phyloP scores from a whole-genome alignment of 1,140 invertebrate species.

The Trichoplusia ni region DNA sequence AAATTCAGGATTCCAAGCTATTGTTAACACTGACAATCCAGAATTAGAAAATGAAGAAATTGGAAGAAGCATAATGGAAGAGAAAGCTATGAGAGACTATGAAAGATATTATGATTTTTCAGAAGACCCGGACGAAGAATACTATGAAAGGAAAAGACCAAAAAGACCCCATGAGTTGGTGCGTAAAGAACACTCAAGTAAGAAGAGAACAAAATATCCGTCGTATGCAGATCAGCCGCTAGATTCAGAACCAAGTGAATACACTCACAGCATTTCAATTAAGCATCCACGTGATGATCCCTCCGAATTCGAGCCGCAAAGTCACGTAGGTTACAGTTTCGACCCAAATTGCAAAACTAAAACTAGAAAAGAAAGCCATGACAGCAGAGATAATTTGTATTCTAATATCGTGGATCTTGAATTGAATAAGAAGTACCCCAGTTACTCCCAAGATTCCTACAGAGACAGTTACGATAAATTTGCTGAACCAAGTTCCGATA shows the following conservation, averaged over 20 bases:
- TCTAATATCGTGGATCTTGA: slow-evolving; percentile 54
- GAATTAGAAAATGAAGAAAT: slow-evolving; percentile 20
- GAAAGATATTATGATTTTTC: slow-evolving; percentile 62
- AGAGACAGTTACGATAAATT: slow-evolving; percentile 63
- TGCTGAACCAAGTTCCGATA: slow-evolving; percentile 53
- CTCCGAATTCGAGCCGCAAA: slow-evolving; percentile 52
- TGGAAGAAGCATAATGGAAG: slow-evolving; percentile 51
- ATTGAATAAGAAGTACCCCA: slow-evolving; percentile 61
- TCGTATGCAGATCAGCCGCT: slow-evolving; percentile 19
- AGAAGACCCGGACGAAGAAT: slow-evolving; percentile 60
- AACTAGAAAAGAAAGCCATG: slow-evolving; percentile 55
- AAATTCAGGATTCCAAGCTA: slow-evolving; percentile 66
- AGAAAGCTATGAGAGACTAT: slow-evolving; percentile 67
- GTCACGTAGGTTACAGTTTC: slow-evolving; percentile 60
- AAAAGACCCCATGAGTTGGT: slow-evolving; percentile 49
- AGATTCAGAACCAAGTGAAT: slow-evolving; percentile 68
- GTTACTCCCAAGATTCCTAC: slow-evolving; percentile 44
- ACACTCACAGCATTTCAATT: slow-evolving; percentile 65
- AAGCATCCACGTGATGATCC: slow-evolving; percentile 66
- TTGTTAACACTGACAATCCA: slow-evolving; percentile 57
- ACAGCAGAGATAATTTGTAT: slow-evolving; percentile 50
- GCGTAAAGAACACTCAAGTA: slow-evolving; percentile 53
- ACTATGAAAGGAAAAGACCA: slow-evolving; percentile 53
- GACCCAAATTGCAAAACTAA: slow-evolving; percentile 72
- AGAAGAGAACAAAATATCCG: slow-evolving; percentile 33